phyloP scores from a whole-genome alignment of 2,797 vertebrate genomes.

The Xerus rutilus region DNA sequence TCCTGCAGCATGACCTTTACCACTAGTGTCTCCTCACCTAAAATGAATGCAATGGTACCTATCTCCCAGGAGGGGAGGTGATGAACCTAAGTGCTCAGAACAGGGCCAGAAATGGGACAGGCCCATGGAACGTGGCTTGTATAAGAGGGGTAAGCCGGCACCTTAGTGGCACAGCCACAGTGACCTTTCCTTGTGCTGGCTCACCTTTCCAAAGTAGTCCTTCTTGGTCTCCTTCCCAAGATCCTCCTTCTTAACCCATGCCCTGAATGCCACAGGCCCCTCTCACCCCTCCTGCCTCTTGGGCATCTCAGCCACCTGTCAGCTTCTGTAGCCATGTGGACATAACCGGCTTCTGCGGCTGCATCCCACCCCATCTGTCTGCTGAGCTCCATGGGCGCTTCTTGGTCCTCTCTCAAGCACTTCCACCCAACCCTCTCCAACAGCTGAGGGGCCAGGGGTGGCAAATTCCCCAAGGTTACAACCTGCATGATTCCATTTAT shows the following conservation, averaged over 20 bases:
- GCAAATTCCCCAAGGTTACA: neutral
- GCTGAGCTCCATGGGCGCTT: neutral
- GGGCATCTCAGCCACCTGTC: neutral
- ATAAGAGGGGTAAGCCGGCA: too few species aligned
- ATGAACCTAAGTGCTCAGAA: neutral
- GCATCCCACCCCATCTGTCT: neutral
- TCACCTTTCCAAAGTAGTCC: neutral
- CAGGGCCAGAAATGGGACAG: accelerated
- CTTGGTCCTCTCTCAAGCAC: neutral
- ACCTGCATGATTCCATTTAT: neutral
- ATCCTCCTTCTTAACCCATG: neutral
- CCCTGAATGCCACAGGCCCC: neutral
- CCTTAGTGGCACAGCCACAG: too few species aligned
- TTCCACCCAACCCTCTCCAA: neutral
- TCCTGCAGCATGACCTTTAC: neutral
- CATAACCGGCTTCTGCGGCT: neutral
- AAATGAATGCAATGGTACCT: neutral
- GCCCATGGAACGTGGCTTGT: too few species aligned
- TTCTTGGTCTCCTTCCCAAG: neutral
- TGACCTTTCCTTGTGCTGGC: neutral
- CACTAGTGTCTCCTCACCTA: neutral
- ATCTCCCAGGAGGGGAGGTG: neutral
- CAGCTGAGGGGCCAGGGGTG: too few species aligned
- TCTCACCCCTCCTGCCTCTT: neutral
- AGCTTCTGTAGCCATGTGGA: neutral